Conservation (phyloP, 2,888 invertebrate genomes). For the Synanthedon formicaeformis region DNA sequence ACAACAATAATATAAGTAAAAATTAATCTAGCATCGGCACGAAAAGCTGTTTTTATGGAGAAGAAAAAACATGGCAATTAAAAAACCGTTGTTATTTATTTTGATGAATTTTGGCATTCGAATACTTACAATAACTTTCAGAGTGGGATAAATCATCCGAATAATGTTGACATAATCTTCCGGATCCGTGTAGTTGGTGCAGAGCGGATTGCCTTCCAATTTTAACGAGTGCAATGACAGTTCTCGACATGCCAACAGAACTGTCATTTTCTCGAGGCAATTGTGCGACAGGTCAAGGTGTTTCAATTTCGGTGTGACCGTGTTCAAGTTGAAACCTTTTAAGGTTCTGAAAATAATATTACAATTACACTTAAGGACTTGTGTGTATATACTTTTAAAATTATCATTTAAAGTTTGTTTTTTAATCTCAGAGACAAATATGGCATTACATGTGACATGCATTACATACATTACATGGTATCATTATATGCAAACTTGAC, state of each 20-base stretch:
- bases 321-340: slow-evolving; percentile 30
- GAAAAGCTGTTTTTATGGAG: too few relatives aligned
- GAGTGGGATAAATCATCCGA: slow-evolving; percentile 59
- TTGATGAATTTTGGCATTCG: too few relatives aligned
- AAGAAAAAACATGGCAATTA: too few relatives aligned
- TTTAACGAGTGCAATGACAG: slow-evolving; percentile 61
- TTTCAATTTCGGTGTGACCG: slow-evolving; percentile 26
- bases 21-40: too few relatives aligned
- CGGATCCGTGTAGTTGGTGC: slow-evolving; percentile 72
- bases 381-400: too few relatives aligned
- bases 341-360: slow-evolving; percentile 23
- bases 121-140: slow-evolving; percentile 62
- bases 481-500: too few relatives aligned
- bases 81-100: too few relatives aligned
- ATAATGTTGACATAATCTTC: slow-evolving; percentile 70
- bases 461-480: too few relatives aligned
- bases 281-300: slow-evolving; percentile 44
- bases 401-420: too few relatives aligned
- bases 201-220: slow-evolving; percentile 79
- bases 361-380: slow-evolving; percentile 15
- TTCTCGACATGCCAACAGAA: slow-evolving; percentile 28
- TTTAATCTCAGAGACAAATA: too few relatives aligned
- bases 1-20: too few relatives aligned
- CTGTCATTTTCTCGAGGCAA: slow-evolving; percentile 20
- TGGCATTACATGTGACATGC: too few relatives aligned